Conservation (phyloP, 1,140 invertebrate genomes). For the Cotesia typhae region DNA sequence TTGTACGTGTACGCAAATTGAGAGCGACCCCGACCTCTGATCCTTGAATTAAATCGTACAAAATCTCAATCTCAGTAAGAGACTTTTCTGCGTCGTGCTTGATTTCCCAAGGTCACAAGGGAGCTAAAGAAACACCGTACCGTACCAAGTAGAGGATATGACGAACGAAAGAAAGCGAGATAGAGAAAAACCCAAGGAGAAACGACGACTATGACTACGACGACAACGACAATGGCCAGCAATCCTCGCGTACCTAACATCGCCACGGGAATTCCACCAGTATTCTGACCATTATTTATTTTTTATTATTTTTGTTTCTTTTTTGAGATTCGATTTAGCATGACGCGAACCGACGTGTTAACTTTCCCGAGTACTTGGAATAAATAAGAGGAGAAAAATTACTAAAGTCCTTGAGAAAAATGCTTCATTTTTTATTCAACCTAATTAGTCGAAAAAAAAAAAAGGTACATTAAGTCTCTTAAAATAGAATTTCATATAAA, state of each 20-base stretch:
- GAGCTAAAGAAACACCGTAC: conserved; percentile 22
- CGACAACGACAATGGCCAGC: neutral
- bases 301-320: conserved; percentile 8
- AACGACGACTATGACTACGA: neutral
- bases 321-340: conserved; percentile 18
- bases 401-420: conserved; percentile 10
- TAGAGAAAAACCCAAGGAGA: neutral
- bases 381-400: conserved; percentile 2
- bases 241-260: conserved; percentile 14
- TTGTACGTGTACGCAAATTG: conserved; percentile 22
- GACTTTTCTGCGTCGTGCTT: conserved; percentile 16
- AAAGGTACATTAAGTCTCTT: neutral
- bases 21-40: conserved; percentile 19
- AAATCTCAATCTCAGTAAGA: conserved; percentile 31
- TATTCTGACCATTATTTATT: conserved; percentile 15
- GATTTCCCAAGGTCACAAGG: conserved; percentile 33
- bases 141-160: too few relatives aligned
- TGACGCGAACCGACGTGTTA: conserved; percentile 6
- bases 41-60: conserved; percentile 36
- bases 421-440: conserved; percentile 8
- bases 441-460: conserved; percentile 1
- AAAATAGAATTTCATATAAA: neutral
- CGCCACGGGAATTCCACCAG: conserved; percentile 20
- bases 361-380: neutral
- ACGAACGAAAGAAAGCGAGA: neutral